Evolutionary conservation across 37 sponge, comb jelly and placozoan genomes (phyloP), one percentile per base, ranked within the genome.

Genomic region (Axinella damicornis): DNA sequence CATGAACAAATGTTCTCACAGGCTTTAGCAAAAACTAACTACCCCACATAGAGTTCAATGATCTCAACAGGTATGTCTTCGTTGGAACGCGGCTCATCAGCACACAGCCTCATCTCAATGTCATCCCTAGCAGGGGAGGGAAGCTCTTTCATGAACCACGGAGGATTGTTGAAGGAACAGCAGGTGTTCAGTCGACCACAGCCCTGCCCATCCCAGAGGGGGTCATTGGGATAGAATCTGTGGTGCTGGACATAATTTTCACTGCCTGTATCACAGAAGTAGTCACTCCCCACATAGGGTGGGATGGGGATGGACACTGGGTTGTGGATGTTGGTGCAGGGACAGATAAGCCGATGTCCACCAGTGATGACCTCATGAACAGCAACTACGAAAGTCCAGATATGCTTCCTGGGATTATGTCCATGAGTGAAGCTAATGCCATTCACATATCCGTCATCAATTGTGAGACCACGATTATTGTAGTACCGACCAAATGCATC

Each of bases 331-430:
- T 55, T 60, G 20, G 62, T 53, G 30, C 78, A 77, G 36, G 82
- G 59, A 81, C 82, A 81, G 38, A 46, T 28, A 37, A 11, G 13
- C 6, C 33, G 27, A n/a, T 11, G 53, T 17, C 0, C 12, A 27
- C 12, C 1, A 34, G 34, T 57, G 19, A 40, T 73, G 34, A 53
- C 73, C 61, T 61, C 62, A 57, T 36, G 30, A 32, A 73, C 57
- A 21, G 71, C 83, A 32, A 37, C 74, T 73, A 62, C 83, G 25
- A 53, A 73, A 18, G 83, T 83, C 83, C 83, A 83, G 21, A 83
- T 59, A 53, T 83, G 83, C 25, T 83, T 72, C 0, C 83, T 25
- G 22, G 83, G 83, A 57, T 53, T 20, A 27, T 21, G 28, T 15
- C 83, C 83, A 46, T 73, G 39, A 11, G 83, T 83, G 63, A 83